phyloP scores from a whole-genome alignment of 2,888 invertebrate species.

The Boloria euphrosyne region DNA sequence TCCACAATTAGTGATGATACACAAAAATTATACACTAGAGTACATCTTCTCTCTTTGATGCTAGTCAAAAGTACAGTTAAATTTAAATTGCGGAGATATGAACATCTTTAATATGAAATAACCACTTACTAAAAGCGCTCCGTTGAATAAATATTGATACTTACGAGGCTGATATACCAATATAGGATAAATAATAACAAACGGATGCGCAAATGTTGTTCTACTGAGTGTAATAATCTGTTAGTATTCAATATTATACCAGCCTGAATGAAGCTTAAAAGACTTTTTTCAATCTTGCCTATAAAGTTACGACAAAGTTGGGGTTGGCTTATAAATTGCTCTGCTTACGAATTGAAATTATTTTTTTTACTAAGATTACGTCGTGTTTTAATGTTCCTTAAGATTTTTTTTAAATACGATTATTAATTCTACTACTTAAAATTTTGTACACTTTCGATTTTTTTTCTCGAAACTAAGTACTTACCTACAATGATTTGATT shows the following conservation, averaged over 20 bases:
- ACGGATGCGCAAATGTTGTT: constrained; percentile 20
- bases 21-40: too few species aligned
- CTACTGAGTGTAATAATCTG: not conserved
- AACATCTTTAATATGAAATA: too few species aligned
- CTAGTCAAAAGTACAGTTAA: too few species aligned
- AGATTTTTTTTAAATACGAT: not conserved
- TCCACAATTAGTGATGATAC: too few species aligned
- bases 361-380: constrained; percentile 7
- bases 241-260: too few species aligned
- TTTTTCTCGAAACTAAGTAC: too few species aligned
- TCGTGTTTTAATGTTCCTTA: not conserved
- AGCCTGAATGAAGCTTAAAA: constrained; percentile 9
- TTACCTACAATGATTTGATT: too few species aligned
- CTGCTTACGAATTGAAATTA: constrained; percentile 13
- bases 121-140: constrained; percentile 8
- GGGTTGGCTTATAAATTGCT: constrained; percentile 11
- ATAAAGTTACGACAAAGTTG: constrained; percentile 10
- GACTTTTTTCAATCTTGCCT: not conserved
- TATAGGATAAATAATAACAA: constrained; percentile 15
- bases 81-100: too few species aligned
- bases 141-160: constrained; percentile 5
- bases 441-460: not conserved
- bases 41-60: too few species aligned
- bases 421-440: not conserved
- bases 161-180: constrained; percentile 14